These are phyloP conservation scores for Diabrotica virgifera DNA, from an alignment of 1,140 invertebrate species.

Conservation along the genomic window DNA sequence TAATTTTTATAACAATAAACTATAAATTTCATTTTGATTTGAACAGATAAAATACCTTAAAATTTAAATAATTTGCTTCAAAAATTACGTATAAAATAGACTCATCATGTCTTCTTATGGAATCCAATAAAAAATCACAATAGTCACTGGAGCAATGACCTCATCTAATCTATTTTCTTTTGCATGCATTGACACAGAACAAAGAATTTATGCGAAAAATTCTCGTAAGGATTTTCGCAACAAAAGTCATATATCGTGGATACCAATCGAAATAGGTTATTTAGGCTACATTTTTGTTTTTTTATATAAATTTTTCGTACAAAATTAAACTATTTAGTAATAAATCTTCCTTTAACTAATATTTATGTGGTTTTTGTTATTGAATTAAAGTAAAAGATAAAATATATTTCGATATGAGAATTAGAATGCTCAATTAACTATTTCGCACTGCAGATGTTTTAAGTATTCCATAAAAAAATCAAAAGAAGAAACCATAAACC, in stretches of 20 bases:
- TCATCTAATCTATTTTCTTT: too few species aligned
- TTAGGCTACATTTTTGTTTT: background rate
- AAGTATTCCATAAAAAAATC: background rate
- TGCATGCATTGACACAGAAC: too few species aligned
- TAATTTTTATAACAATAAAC: too few species aligned
- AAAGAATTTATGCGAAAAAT: too few species aligned
- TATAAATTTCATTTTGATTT: too few species aligned
- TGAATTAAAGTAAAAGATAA: background rate
- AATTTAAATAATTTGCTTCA: too few species aligned
- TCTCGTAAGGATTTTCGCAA: too few species aligned
- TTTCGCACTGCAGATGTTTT: conserved; percentile 9
- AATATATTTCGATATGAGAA: background rate
- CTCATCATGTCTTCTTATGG: too few species aligned
- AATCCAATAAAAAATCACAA: too few species aligned
- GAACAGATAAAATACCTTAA: too few species aligned
- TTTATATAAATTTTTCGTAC: background rate
- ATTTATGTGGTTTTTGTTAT: background rate
- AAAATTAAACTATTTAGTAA: background rate
- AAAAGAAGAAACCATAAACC: background rate
- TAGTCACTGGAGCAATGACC: too few species aligned
- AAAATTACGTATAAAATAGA: too few species aligned
- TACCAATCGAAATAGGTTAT: background rate
- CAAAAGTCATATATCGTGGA: background rate
- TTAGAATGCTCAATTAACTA: background rate
- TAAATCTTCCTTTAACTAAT: background rate